A percentile compares a stretch with the other conserved stretches of the same genome.
Evolutionary conservation across 2,797 vertebrate genomes (phyloP).

Genomic region (Diceros bicornis): DNA sequence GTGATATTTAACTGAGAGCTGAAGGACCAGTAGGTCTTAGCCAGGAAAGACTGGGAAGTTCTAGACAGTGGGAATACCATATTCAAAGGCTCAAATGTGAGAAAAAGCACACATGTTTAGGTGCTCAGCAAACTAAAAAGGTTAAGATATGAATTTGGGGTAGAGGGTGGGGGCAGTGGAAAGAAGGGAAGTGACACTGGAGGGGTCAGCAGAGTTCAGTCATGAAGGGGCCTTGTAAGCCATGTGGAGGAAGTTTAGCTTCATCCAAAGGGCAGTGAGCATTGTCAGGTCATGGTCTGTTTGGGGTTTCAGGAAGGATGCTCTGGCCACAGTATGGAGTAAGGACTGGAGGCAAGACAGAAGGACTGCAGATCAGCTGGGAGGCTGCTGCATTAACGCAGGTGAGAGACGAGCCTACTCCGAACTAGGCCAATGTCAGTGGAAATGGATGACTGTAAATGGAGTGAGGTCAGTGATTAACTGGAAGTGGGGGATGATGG

Average conservation of each 20-base stretch:
- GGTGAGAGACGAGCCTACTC: neutral
- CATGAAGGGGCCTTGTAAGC: neutral
- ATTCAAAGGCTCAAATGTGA: neutral
- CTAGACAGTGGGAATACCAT: neutral
- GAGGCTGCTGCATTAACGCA: neutral
- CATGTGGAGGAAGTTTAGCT: neutral
- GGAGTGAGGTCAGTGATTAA: neutral
- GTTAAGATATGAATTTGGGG: neutral
- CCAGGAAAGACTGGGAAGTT: neutral
- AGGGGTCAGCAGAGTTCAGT: neutral
- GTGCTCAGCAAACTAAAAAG: constrained; percentile 5
- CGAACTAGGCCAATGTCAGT: neutral
- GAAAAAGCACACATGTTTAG: neutral
- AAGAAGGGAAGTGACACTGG: neutral
- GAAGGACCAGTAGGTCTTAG: neutral
- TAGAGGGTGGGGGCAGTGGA: neutral
- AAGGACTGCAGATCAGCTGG: neutral
- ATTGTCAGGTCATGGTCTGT: neutral
- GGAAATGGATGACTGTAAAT: neutral
- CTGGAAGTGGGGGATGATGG: neutral
- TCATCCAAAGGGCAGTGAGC: neutral
- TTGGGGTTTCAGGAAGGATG: neutral
- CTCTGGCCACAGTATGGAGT: neutral
- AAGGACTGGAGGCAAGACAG: neutral
- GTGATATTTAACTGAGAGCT: neutral